Percentiles rank a stretch among this genome's conserved stretches.
Evolutionary conservation across 2,797 vertebrate genomes (phyloP).

Genomic region (Acrocephalus scirpaceus): DNA sequence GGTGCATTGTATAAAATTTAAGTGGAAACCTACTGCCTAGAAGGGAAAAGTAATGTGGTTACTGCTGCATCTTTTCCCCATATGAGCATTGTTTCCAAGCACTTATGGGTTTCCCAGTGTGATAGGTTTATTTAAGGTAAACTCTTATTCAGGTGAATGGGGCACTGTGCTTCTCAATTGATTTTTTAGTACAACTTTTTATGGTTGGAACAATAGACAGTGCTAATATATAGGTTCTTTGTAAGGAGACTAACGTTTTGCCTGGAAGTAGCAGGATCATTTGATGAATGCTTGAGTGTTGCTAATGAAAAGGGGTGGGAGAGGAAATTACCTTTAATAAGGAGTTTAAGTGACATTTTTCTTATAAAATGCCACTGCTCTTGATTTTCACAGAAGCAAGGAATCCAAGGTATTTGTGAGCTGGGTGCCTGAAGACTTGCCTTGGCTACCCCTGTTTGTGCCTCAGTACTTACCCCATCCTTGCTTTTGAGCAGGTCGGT

Average conservation of each 20-base stretch:
- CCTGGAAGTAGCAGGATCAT: slow-evolving; percentile 21
- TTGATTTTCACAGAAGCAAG: slow-evolving; percentile 10
- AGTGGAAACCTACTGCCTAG: slow-evolving; percentile 1
- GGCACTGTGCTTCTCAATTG: neutral
- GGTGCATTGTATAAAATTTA: slow-evolving; percentile 11
- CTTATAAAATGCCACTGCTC: neutral
- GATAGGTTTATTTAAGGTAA: slow-evolving; percentile 29
- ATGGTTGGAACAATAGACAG: neutral
- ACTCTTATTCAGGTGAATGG: neutral
- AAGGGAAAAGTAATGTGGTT: neutral
- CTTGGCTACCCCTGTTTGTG: neutral
- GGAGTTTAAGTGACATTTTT: slow-evolving; percentile 58
- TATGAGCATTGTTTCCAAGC: neutral
- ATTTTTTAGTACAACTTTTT: neutral
- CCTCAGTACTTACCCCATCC: rapidly evolving
- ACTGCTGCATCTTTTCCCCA: neutral
- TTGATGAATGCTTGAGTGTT: slow-evolving; percentile 37
- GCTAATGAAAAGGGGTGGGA: slow-evolving; percentile 55
- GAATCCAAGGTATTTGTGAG: neutral
- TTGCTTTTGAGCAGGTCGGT: rapidly evolving
- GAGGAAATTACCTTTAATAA: slow-evolving; percentile 64
- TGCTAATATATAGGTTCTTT: slow-evolving; percentile 1
- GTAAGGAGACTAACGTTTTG: neutral
- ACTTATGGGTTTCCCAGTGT: neutral
- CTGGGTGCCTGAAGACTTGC: neutral